phyloP scores from a whole-genome alignment of 2,888 invertebrate genomes.

The Alviniconcha strummeri region DNA sequence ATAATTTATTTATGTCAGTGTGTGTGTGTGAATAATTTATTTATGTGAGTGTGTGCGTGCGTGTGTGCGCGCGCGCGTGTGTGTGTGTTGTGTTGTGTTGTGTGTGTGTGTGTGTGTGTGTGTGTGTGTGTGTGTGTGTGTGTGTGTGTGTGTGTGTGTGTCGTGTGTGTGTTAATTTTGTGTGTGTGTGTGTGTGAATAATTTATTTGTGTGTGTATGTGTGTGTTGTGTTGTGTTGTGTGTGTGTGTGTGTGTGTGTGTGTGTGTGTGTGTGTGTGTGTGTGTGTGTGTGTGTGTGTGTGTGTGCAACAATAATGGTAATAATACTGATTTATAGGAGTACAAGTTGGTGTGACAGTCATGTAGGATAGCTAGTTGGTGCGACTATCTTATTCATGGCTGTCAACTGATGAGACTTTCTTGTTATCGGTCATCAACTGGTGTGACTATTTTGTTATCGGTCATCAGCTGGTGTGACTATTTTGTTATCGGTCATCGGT shows the following conservation, averaged over 20 bases:
- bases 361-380: neutral
- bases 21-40: no score
- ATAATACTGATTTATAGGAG: neutral
- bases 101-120: neutral
- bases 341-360: neutral
- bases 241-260: no score
- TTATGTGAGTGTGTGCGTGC: conserved; percentile 1
- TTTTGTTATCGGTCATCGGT: neutral
- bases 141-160: neutral
- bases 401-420: no score
- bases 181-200: no score
- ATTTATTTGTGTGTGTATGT: no score
- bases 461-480: neutral
- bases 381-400: neutral
- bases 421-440: neutral
- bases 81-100: no score
- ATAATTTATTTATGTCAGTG: no score
- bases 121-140: no score
- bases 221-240: no score
- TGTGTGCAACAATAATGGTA: neutral
- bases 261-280: neutral
- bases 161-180: no score
- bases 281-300: neutral
- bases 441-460: neutral
- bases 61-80: neutral